Evolutionary conservation across 2,888 invertebrate genomes (phyloP), one percentile per base, ranked within the genome.

Genomic region (Cheilosia impressa): DNA sequence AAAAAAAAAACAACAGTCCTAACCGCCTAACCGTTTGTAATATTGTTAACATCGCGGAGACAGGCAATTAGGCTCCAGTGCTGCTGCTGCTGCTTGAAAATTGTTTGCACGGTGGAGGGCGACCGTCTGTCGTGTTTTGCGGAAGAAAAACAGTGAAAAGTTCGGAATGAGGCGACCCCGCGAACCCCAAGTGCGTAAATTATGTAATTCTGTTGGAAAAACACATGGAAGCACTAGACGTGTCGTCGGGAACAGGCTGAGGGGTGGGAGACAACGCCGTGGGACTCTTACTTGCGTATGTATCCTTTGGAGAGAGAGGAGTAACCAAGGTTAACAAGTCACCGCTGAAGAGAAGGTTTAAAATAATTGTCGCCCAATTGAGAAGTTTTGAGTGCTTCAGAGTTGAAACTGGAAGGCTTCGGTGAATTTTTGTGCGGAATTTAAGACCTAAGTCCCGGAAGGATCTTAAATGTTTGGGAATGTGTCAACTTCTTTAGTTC

Each of bases 1-100:
- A 31, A 4, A 22, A 47, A 79, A 65, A 65, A 13, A 15, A 81
- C 41, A 65, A 82, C 76, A 68, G 68, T 62, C 68, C 43, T 63
- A 63, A 69, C 43, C 58, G 69, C 68, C 43, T 63, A 63, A 69
- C 43, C 58, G 69, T 69, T 82, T 77, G 47, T 63, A 50, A 38
- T 72, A 73, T 78, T 83, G 69, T 75, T 79, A 79, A 79, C 79
- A 79, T 66, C 75, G 34, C 24, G 53, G 71, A 75, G 79, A 84
- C 75, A 84, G 79, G 84, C 84, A 84, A 84, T 84, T 84, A 84
- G 84, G 55, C 60, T 66, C 38, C 55, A 60, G 41, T 53, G 63
- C 66, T 68, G 77, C 68, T 57, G 66, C 55, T 68, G 19, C 19
- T 19, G 19, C n/a, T n/a, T 62, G 77, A n/a, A 58, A 63, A 73